Conservation (phyloP, 2,113 vertebrate genomes). For the Notothenia coriiceps region DNA sequence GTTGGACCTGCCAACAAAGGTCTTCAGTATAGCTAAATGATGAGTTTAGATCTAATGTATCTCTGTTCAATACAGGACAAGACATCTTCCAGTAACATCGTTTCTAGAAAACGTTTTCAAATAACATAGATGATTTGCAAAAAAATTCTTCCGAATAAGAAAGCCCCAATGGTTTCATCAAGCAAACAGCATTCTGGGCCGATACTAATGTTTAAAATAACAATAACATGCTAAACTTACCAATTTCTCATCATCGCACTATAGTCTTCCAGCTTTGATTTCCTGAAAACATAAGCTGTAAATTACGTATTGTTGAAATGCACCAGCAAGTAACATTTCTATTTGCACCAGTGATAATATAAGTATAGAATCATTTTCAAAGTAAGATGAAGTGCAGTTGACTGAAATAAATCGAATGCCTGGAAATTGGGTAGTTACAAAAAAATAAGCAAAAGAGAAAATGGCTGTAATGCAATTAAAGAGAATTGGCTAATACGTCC, state of each 20-base stretch:
- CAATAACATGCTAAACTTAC: background rate
- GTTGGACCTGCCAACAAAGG: background rate
- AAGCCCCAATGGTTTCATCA: background rate
- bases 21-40: background rate
- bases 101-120: too few species aligned
- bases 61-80: background rate
- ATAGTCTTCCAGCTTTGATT: background rate
- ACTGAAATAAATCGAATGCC: slow-evolving; percentile 1
- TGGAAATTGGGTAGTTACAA: background rate
- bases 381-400: slow-evolving; percentile 11
- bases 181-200: too few species aligned
- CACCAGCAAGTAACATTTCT: background rate
- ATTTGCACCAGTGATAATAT: background rate
- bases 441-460: background rate
- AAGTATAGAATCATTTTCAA: background rate
- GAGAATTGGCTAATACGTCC: background rate
- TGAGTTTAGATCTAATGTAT: too few species aligned
- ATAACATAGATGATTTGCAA: background rate
- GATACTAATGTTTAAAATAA: too few species aligned
- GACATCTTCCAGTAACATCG: background rate
- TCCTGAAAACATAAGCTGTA: background rate
- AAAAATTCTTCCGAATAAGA: background rate
- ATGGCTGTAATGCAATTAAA: slow-evolving; percentile 8
- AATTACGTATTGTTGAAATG: background rate
- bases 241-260: background rate